Conservation (phyloP, 2,888 invertebrate species). For the Pilophorus perplexus region DNA sequence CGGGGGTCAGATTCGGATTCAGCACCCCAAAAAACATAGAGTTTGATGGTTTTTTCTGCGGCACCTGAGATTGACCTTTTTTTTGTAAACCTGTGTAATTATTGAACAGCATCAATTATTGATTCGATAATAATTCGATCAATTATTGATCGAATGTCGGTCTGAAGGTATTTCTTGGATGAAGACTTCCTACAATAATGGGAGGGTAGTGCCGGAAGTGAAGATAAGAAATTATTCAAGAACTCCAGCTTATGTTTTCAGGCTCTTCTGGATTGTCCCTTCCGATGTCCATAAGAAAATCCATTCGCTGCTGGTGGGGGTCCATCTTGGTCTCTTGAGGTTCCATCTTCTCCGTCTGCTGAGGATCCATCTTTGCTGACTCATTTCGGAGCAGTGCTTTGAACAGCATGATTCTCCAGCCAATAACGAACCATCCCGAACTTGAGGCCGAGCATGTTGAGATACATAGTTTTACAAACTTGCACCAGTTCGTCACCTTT, state of each 20-base stretch:
- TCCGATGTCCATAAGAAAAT: not conserved
- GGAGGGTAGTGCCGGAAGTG: not conserved
- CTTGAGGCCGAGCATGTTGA: not conserved
- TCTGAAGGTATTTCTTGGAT: too few relatives aligned
- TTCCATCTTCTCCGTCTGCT: not conserved
- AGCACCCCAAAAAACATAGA: too few relatives aligned
- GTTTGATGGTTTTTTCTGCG: too few relatives aligned
- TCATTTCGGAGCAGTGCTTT: not conserved
- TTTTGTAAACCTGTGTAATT: too few relatives aligned
- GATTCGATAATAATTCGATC: too few relatives aligned
- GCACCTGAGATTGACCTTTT: too few relatives aligned
- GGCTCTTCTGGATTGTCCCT: not conserved
- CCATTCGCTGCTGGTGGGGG: not conserved
- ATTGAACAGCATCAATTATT: too few relatives aligned
- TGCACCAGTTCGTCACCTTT: not conserved
- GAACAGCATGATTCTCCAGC: not conserved
- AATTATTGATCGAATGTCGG: too few relatives aligned
- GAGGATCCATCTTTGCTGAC: not conserved
- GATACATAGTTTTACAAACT: too few relatives aligned
- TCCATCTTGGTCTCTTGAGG: not conserved
- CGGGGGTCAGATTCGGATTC: too few relatives aligned
- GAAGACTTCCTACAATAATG: too few relatives aligned
- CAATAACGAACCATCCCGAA: not conserved
- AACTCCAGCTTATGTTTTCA: not conserved
- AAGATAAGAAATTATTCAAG: not conserved